Evolutionary conservation across 2,888 invertebrate species (phyloP).

Genomic region (Harpagoxenus sublaevis): DNA sequence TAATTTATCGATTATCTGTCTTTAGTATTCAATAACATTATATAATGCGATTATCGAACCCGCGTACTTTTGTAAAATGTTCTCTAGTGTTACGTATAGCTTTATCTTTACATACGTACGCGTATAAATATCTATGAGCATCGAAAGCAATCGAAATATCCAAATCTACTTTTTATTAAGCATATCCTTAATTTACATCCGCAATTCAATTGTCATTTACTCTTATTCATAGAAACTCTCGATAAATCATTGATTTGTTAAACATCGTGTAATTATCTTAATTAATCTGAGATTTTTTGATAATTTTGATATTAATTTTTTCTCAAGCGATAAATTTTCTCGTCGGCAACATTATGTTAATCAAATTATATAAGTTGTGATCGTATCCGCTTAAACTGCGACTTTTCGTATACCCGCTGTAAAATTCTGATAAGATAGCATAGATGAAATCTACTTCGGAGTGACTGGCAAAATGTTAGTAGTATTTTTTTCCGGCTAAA

Average conservation of each 20-base stretch:
- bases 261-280: not conserved
- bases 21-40: not conserved
- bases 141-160: not conserved
- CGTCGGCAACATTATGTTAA: not conserved
- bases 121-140: not conserved
- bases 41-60: not conserved
- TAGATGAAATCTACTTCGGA: not conserved
- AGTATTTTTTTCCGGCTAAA: not conserved
- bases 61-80: not conserved
- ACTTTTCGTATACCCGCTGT: not conserved
- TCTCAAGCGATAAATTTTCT: not conserved
- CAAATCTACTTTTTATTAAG: not conserved
- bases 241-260: not conserved
- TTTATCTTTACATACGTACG: not conserved
- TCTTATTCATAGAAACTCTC: not conserved
- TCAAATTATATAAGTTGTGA: not conserved
- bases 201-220: not conserved
- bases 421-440: conserved; percentile 24
- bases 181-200: not conserved
- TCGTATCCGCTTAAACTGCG: not conserved
- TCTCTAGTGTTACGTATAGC: not conserved
- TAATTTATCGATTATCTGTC: not conserved
- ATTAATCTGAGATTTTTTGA: conserved; percentile 15
- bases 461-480: not conserved
- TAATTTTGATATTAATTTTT: not conserved